Evolutionary conservation across 2,888 invertebrate genomes (phyloP).

Genomic region (Agapostemon virescens): DNA sequence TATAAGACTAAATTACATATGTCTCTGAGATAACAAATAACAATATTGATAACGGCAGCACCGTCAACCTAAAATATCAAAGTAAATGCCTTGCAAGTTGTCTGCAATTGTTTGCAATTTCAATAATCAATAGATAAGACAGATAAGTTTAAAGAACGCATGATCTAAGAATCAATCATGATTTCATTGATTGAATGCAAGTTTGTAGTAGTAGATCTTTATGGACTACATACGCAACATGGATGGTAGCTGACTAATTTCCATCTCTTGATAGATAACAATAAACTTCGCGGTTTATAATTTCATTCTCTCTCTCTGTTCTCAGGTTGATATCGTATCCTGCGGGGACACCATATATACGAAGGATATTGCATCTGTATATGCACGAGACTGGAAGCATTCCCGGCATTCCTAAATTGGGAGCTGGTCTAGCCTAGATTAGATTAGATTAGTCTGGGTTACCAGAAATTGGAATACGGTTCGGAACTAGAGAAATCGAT

Average conservation of each 20-base stretch:
- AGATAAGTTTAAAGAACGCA: background rate
- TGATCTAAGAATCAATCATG: background rate
- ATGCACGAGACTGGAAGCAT: constrained; percentile 46
- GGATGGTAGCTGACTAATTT: background rate
- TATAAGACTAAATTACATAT: too few species aligned
- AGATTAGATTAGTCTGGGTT: constrained; percentile 51
- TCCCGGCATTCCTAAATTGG: constrained; percentile 63
- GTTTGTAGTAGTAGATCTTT: background rate
- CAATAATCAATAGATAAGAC: too few species aligned
- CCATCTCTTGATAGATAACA: background rate
- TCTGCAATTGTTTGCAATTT: too few species aligned
- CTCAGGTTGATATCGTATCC: background rate
- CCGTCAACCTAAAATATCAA: too few species aligned
- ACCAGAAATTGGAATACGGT: constrained; percentile 47
- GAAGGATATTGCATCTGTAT: constrained; percentile 33
- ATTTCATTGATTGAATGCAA: background rate
- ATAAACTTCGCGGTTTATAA: background rate
- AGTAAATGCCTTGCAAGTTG: too few species aligned
- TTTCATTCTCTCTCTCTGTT: background rate
- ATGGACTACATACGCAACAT: background rate
- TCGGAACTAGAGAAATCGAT: constrained; percentile 25
- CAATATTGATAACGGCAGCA: too few species aligned
- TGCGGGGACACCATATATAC: background rate
- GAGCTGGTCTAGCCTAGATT: constrained; percentile 54
- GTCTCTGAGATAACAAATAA: too few species aligned